Evolutionary conservation across 2,113 vertebrate species (phyloP).

Genomic region (Anarrhichthys ocellatus): DNA sequence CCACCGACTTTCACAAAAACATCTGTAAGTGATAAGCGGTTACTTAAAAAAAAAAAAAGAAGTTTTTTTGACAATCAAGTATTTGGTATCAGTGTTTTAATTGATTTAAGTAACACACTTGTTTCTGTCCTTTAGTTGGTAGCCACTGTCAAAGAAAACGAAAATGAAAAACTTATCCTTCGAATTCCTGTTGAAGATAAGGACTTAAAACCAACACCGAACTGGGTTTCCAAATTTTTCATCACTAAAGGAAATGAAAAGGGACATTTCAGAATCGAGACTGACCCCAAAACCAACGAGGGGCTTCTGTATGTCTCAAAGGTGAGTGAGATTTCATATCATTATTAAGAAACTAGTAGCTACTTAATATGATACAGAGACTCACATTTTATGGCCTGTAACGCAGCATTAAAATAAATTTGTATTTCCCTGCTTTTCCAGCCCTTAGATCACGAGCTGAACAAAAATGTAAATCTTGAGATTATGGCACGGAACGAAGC

Average conservation of each 20-base stretch:
- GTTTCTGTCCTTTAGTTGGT: conserved; percentile 78
- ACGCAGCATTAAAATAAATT: not conserved
- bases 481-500: conserved; percentile 86
- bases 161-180: conserved; percentile 82
- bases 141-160: conserved; percentile 85
- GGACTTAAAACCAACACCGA: conserved; percentile 83
- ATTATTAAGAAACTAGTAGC: not conserved
- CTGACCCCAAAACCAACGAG: conserved; percentile 88
- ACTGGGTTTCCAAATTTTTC: conserved; percentile 84
- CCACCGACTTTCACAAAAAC: conserved; percentile 83
- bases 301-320: conserved; percentile 87
- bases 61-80: not conserved
- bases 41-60: not conserved
- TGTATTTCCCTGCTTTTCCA: conserved; percentile 50
- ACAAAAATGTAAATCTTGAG: conserved; percentile 76
- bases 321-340: conserved; percentile 75
- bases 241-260: conserved; percentile 90
- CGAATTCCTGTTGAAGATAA: conserved; percentile 85
- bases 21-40: conserved; percentile 82
- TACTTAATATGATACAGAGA: not conserved
- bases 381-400: not conserved
- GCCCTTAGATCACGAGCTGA: conserved; percentile 87
- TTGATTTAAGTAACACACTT: not conserved
- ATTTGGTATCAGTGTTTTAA: not conserved
- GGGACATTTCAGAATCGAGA: conserved; percentile 87